Evolutionary conservation across 2,797 vertebrate species (phyloP), one percentile per base, ranked within the genome.

Genomic region (Sebastolobus altivelis): DNA sequence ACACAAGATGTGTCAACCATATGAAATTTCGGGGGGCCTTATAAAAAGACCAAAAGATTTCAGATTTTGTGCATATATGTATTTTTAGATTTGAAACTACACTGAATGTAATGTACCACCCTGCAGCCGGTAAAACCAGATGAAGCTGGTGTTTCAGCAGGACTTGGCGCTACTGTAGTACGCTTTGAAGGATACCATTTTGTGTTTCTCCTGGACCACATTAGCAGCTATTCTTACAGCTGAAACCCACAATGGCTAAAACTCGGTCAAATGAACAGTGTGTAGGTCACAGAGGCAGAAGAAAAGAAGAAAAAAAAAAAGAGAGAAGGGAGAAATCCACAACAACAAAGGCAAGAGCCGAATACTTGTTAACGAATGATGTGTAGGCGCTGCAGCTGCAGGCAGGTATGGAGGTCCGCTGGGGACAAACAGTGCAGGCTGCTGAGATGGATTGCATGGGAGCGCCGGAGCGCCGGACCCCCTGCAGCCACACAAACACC

Each of bases 351-450:
- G 87, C 83, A 20, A 85, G 75, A 91, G 85, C 79, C 40, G 87
- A 91, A 91, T 85, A 93, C 93, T 92, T 94, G 92, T 93, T 96
- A 95, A 92, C 86, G 87, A 93, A 94, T 94, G 92, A 95, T 94
- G 93, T 95, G 94, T 95, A 93, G 94, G 93, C 91, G 90, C 93
- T 82, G 91, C 89, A 92, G 93, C 92, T 93, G 92, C 88, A 90
- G 91, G 94, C 94, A 94, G 93, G 91, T 94, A 95, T 69, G 91
- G 88, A 85, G 85, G 95, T 93, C 95, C 93, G 68, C 77, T 87
- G 92, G 94, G 95, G 94, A 95, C 90, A 94, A 95, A 95, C 89
- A 93, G 88, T 79, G 91, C 88, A 91, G 89, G 90, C 92, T 93
- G 91, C 83, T 87, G 90, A 94, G 95, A 94, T 94, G 94, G 91